These are phyloP conservation scores for Melitaea cinxia DNA, from an alignment of 1,140 invertebrate genomes.

Conservation along the genomic window DNA sequence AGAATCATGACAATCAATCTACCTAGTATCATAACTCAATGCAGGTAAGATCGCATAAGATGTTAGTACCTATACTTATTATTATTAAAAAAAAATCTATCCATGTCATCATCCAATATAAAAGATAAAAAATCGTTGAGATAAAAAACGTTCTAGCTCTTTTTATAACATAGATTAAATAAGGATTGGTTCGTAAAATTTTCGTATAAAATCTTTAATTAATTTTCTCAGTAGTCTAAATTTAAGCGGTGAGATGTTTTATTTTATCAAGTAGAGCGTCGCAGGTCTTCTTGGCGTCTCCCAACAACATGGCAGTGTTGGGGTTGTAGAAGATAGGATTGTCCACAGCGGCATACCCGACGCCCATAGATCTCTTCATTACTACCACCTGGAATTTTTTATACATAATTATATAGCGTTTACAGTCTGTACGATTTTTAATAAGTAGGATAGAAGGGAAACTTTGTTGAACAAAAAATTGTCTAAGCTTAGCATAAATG, in stretches of 20 bases:
- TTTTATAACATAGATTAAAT: background rate
- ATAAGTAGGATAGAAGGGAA: no score
- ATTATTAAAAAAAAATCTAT: background rate
- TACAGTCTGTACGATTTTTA: no score
- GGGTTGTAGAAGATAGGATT: constrained; percentile 96
- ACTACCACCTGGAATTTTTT: constrained; percentile 87
- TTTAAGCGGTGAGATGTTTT: constrained; percentile 77
- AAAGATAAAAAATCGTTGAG: background rate
- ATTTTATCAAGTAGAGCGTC: constrained; percentile 89
- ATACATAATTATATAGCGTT: no score
- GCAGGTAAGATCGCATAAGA: no score
- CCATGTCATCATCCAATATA: background rate
- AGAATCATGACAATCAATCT: no score
- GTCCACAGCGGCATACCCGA: constrained; percentile 92
- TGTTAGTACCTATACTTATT: no score
- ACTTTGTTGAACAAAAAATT: no score
- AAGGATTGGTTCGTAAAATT: background rate
- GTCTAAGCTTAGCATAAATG: no score
- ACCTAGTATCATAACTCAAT: no score
- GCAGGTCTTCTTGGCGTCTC: constrained; percentile 96
- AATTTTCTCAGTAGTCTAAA: background rate
- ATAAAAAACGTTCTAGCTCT: background rate
- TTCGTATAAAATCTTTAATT: background rate
- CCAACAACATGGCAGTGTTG: constrained; percentile 94
- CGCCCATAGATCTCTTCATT: constrained; percentile 94